Base-by-base conservation (phyloP, 1,140 invertebrate genomes). In the Drosophila watanabei region DNA sequence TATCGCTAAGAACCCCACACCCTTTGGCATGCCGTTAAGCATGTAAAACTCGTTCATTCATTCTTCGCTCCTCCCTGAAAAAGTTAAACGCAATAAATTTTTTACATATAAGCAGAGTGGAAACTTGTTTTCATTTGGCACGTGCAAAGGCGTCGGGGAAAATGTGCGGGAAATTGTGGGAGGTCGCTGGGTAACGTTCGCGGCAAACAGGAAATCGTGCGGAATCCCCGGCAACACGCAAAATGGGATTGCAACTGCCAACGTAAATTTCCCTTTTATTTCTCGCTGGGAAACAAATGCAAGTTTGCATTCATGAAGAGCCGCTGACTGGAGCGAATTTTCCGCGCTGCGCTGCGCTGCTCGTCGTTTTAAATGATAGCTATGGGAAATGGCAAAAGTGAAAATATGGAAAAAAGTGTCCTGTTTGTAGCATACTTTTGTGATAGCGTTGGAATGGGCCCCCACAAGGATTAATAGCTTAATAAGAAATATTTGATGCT, bases 61-160 rank as follows among this genome's bases (percentile, higher is more conserved):
- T 48, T 41, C 45, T 51, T 45, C 62, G 51, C 62, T 18, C n/a
- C 10, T 13, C 54, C 14, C 35, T n/a, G 33, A 28, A 39, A 52
- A 76, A 84, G 70, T 83, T 83, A 61, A 84, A 84, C 43, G 81
- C 77, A 84, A 84, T 84, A 84, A 84, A 84, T 80, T 60, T 66
- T 69, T 69, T 41, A 70, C 66, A 70, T 52, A 69, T 68, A 69
- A 70, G 66, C 45, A 69, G 7, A 69, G 35, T 18, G 20, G 54
- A 30, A 51, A 69, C 63, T 49, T 52, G 35, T 49, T 69, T 68
- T 69, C 35, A 66, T 66, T 69, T 66, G 45, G 32, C 43, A 66
- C 63, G 63, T 66, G 58, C 63, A 43, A 45, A 18, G 58, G 37
- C 37, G 62, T 59, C 24, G 52, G 61, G 52, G 61, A 45, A 45